Conservation (phyloP, 2,797 vertebrate genomes). For the Luscinia luscinia region DNA sequence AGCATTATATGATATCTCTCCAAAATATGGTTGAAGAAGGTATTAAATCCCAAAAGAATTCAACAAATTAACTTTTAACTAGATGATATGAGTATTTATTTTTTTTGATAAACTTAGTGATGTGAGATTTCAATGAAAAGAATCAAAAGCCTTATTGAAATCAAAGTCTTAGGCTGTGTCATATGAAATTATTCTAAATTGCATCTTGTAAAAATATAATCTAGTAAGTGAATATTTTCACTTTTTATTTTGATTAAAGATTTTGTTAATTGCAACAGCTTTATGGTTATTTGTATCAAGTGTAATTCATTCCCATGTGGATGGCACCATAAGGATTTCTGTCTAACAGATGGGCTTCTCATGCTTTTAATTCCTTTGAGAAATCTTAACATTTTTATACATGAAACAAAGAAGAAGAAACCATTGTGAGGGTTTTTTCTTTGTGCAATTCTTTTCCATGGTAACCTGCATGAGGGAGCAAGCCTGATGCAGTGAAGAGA, state of each 20-base stretch:
- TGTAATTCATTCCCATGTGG: not conserved
- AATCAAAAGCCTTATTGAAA: not conserved
- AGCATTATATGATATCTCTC: not conserved
- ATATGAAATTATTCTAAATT: not conserved
- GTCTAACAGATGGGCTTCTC: constrained; percentile 18
- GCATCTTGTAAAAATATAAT: not conserved
- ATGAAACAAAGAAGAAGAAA: constrained; percentile 12
- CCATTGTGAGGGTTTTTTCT: not conserved
- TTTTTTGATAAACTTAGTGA: not conserved
- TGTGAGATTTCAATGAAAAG: not conserved
- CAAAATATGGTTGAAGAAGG: not conserved
- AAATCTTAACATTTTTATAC: not conserved
- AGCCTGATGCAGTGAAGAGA: not conserved
- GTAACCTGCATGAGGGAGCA: not conserved
- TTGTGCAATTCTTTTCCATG: not conserved
- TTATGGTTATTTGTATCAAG: not conserved
- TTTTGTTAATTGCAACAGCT: not conserved
- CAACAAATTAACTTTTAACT: not conserved
- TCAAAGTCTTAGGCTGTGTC: not conserved
- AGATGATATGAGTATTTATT: not conserved
- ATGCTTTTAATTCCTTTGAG: not conserved
- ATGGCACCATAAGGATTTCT: not conserved
- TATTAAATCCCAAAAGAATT: not conserved
- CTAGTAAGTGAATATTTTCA: not conserved
- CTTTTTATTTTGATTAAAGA: not conserved